Conservation (phyloP, 1,140 invertebrate genomes). For the Aplysia californica region DNA sequence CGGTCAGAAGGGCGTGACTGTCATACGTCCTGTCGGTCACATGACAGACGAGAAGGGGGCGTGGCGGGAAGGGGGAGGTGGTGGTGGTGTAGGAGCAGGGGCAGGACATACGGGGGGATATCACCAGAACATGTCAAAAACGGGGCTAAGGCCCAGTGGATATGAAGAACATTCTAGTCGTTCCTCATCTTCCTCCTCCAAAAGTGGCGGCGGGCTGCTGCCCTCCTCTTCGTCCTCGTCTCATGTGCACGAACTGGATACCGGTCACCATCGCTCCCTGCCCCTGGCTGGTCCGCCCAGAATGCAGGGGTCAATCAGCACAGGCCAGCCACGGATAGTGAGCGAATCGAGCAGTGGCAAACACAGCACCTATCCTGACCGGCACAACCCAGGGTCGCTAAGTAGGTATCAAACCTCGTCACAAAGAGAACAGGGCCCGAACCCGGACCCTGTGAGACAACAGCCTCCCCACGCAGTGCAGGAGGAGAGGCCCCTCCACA, state of each 20-base stretch:
- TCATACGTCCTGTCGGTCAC: not conserved
- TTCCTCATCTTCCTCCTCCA: too few species aligned
- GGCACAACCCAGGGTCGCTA: not conserved
- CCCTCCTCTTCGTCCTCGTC: not conserved
- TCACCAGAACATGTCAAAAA: not conserved
- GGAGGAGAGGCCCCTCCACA: not conserved
- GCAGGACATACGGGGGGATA: not conserved
- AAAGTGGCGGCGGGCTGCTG: too few species aligned
- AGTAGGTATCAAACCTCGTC: not conserved
- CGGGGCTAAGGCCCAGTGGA: not conserved
- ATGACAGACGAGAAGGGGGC: not conserved
- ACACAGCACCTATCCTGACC: not conserved
- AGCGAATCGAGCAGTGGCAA: not conserved
- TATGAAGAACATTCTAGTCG: too few species aligned
- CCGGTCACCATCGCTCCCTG: not conserved
- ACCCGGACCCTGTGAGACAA: not conserved
- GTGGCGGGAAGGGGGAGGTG: not conserved
- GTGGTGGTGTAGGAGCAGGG: too few species aligned
- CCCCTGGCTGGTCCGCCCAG: not conserved
- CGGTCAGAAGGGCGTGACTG: not conserved
- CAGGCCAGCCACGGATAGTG: slow-evolving; percentile 23
- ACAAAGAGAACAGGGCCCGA: not conserved
- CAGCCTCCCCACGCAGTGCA: not conserved
- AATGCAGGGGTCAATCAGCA: slow-evolving; percentile 24
- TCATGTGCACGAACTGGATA: not conserved